Base-by-base conservation (phyloP, 1,140 invertebrate genomes). In the Centruroides sculpturatus region DNA sequence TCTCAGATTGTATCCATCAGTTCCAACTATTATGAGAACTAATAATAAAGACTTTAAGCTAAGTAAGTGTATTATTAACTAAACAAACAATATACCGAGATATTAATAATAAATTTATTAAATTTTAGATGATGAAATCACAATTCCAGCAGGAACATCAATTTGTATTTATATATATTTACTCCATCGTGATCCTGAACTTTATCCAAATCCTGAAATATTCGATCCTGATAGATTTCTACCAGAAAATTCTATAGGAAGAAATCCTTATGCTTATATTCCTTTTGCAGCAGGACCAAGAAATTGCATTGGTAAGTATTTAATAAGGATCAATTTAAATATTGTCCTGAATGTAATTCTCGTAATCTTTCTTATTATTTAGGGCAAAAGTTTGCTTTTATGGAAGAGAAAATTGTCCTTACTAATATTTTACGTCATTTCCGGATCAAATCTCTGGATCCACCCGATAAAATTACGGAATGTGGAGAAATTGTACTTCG, bases 361-460 rank as follows among this genome's bases (percentile, higher is more conserved):
- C 41, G 1, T 41, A 3, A 41, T 6, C 3, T 6, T 41, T 59
- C 48, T 4, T 41, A 3, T 53, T 1, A 55, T 60, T 1, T 35
- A 60, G 74, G 74, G 71, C 66, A 69, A 65, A 78, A 77, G 65
- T 84, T 83, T 72, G 81, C 81, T 4, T 57, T 76, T 63, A 68
- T 79, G 64, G 79, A 81, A 70, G 72, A 77, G 47, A 81, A 83
- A 69, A 73, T 76, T 1, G 64, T 80, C 7, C 61, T 82, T 10
- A 71, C 76, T 0, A 66, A 71, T 5, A 66, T 78, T 6, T 59
- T 80, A 7, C 65, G 76, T 35, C 50, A 65, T 41, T 66, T 67
- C 54, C n/a, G 59, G 12, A 5, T 69, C 1, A 50, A 61, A 35
- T 58, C 68, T 46, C 34, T 62, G 12, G 61, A 66, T 57, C 61